Conservation (phyloP, 2,888 invertebrate species). For the Dione vanillae region DNA sequence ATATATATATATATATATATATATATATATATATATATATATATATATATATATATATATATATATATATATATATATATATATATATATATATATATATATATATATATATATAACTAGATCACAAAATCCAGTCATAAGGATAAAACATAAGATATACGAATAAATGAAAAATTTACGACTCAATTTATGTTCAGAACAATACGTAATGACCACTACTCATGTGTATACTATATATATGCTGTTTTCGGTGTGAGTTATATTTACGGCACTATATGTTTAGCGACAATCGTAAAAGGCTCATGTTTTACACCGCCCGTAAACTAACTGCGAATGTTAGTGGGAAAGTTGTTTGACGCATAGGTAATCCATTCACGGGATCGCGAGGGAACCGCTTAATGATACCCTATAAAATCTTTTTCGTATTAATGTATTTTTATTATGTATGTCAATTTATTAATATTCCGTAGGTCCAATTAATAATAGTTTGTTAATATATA, state of each 20-base stretch:
- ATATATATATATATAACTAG: neutral
- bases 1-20: too few species aligned
- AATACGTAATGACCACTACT: constrained; percentile 66
- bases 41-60: neutral
- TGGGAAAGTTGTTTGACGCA: constrained; percentile 61
- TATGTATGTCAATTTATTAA: constrained; percentile 2
- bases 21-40: too few species aligned
- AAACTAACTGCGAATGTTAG: constrained; percentile 63
- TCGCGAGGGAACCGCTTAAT: constrained; percentile 57
- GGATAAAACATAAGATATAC: constrained; percentile 12
- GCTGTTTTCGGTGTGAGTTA: constrained; percentile 61
- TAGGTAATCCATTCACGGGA: constrained; percentile 62
- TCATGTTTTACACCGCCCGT: constrained; percentile 75
- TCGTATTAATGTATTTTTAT: constrained; percentile 50
- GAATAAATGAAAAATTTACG: constrained; percentile 55
- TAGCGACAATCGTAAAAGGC: constrained; percentile 77
- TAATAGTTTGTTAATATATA: neutral
- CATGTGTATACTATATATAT: constrained; percentile 51
- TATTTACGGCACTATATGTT: constrained; percentile 76
- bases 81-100: neutral
- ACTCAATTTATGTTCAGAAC: constrained; percentile 74
- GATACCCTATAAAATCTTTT: constrained; percentile 56
- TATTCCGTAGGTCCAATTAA: neutral
- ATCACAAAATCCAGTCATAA: neutral
- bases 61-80: neutral